Evolutionary conservation across 2,113 vertebrate species (phyloP).

Genomic region (Zootoca vivipara): DNA sequence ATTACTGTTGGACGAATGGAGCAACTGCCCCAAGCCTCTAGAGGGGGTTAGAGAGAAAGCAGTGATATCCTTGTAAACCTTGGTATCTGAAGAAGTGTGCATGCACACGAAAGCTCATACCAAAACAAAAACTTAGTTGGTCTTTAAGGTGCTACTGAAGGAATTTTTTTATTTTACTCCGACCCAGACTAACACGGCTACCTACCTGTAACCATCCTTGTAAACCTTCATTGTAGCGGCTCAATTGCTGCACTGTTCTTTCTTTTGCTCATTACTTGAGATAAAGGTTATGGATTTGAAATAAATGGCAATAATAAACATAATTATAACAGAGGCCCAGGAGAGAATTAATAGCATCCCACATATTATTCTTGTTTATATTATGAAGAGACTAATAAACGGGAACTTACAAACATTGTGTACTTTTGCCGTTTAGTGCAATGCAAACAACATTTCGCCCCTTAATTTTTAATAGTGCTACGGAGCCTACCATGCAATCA

Average conservation of each 20-base stretch:
- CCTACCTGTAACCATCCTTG: no score
- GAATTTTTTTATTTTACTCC: no score
- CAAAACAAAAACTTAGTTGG: no score
- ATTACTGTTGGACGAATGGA: neutral
- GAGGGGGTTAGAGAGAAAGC: neutral
- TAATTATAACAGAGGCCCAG: constrained; percentile 15
- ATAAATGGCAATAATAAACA: constrained; percentile 31
- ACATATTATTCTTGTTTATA: constrained; percentile 26
- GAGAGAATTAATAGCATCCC: constrained; percentile 27
- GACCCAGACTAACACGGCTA: no score
- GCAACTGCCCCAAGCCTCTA: neutral
- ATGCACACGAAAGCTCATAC: no score
- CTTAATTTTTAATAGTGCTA: constrained; percentile 23
- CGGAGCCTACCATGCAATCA: neutral
- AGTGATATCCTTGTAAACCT: neutral
- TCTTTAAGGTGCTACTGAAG: no score
- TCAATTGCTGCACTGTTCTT: neutral
- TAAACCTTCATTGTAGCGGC: neutral
- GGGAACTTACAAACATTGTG: neutral
- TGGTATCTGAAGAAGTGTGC: no score
- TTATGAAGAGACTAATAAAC: constrained; percentile 8
- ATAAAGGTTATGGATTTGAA: constrained; percentile 25
- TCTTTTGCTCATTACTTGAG: neutral
- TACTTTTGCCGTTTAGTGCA: neutral
- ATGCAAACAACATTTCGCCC: neutral